Base-by-base conservation (phyloP, 2,797 vertebrate genomes). In the Gymnothorax javanicus region DNA sequence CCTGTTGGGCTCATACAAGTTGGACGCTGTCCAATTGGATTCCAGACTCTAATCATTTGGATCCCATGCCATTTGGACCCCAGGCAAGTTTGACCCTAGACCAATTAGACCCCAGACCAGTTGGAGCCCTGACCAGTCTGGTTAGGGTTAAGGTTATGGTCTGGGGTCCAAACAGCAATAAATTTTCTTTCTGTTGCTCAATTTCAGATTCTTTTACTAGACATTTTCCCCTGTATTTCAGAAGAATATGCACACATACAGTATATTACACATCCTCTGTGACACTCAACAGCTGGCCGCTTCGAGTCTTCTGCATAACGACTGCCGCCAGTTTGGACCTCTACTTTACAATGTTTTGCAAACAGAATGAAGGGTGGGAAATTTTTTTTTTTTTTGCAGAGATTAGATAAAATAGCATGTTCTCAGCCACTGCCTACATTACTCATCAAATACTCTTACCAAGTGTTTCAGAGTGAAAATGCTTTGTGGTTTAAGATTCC, bases 201-300 rank as follows among this genome's bases (percentile, higher is more conserved):
- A 8, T 27, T 7, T 20, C 50, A 56, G 56, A 81, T 54, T 52
- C 20, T 81, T 20, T 20, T 2, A 81, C 50, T 81, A 8, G n/a
- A 17, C 77, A 20, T 56, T 81, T n/a, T 81, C 9, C 4, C 50
- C 50, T 81, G 52, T 2, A 23, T 81, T 81, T 81, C 50, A 27
- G n/a, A 81, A 54, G 54, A 56, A 56, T 4, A 20, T 81, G 56
- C 7, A 54, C 52, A 54, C 56, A 43, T 71, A 71, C 8, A 69
- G 67, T 52, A 81, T 81, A n/a, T 81, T 54, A 81, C 54, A 81
- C 77, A 20, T 81, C 50, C 20, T 81, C 77, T n/a, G 5, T 81
- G 50, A 81, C 7, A 20, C 9, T 23, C 50, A 8, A 81, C 77
- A 56, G 52, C 77, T n/a, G 52, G 20, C 52, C 77, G 5, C 23